Evolutionary conservation across 2,888 invertebrate species (phyloP), one percentile per base, ranked within the genome.

Genomic region (Alentia gelatinosa): DNA sequence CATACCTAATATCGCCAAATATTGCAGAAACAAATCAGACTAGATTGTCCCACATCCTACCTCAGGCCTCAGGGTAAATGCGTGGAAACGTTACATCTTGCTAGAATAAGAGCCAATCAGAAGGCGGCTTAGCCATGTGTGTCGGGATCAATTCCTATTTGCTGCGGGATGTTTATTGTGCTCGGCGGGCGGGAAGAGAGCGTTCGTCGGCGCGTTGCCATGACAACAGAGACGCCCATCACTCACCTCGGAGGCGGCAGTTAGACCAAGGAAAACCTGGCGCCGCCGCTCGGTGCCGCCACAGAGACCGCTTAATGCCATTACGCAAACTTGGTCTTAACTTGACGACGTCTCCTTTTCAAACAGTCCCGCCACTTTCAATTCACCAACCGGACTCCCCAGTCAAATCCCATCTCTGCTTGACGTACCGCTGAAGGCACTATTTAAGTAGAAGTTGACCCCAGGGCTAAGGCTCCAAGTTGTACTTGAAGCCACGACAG

Each of bases 161-260:
- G 79, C 37, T 37, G 79, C 79, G 79, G 79, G 79, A 79, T 79
- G 79, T 79, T 79, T 79, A 79, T 79, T 79, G 79, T 79, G 79
- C 39, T 79, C 79, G 79, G 15, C 39, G 79, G 79, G 79, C 39
- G 39, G 79, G 79, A 35, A 79, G 79, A 35, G 37, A 39, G 30
- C 33, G 74, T 26, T 33, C 30, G 74, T 74, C 7, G 33, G 79
- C 35, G 37, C 35, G 68, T 68, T 30, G 33, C 68, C 30, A 68
- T 68, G 68, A 68, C 68, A 68, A 68, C 68, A 68, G 68, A 30
- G 30, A 68, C 68, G 68, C 68, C 26, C 30, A 68, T 68, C 68
- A 19, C 30, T 68, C 68, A 68, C 5, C 56, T 26, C 30, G 26
- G 12, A 26, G 26, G 68, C 12, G 68, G 30, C 12, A 12, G 4